phyloP scores from a whole-genome alignment of 2,888 invertebrate species.

The Orthosia gothica region DNA sequence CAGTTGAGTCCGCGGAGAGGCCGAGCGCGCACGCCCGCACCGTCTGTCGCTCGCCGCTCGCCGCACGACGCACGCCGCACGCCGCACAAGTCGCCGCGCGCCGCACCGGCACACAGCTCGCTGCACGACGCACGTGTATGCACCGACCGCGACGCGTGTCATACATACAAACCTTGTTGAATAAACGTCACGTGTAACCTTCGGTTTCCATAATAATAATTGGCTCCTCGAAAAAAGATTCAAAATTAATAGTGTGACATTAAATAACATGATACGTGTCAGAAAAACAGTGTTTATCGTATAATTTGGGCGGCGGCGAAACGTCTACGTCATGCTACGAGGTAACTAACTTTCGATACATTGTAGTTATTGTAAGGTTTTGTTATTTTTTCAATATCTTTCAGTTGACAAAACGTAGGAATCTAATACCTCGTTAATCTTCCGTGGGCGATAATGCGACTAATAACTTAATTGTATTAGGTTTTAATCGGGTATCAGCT shows the following conservation, averaged over 20 bases:
- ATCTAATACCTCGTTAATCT: constrained; percentile 41
- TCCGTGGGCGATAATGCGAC: constrained; percentile 40
- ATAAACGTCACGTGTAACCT: constrained; percentile 64
- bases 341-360: constrained; percentile 78
- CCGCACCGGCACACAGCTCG: constrained; percentile 63
- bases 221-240: constrained; percentile 68
- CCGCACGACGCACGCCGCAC: constrained; percentile 60
- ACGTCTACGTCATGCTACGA: constrained; percentile 86
- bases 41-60: constrained; percentile 63
- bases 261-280: constrained; percentile 86
- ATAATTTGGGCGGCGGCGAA: constrained; percentile 83
- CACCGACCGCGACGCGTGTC: constrained; percentile 57
- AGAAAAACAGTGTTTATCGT: constrained; percentile 83
- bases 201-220: constrained; percentile 61
- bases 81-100: constrained; percentile 55
- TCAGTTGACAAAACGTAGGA: constrained; percentile 28
- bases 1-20: constrained; percentile 84
- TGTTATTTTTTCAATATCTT: constrained; percentile 17
- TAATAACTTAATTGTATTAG: constrained; percentile 65
- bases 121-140: constrained; percentile 71
- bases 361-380: constrained; percentile 36
- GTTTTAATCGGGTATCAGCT: constrained; percentile 37
- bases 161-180: constrained; percentile 46
- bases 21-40: constrained; percentile 80
- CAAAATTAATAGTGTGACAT: constrained; percentile 79